Conservation (phyloP, 1,140 invertebrate genomes). For the Anthonomus grandis region DNA sequence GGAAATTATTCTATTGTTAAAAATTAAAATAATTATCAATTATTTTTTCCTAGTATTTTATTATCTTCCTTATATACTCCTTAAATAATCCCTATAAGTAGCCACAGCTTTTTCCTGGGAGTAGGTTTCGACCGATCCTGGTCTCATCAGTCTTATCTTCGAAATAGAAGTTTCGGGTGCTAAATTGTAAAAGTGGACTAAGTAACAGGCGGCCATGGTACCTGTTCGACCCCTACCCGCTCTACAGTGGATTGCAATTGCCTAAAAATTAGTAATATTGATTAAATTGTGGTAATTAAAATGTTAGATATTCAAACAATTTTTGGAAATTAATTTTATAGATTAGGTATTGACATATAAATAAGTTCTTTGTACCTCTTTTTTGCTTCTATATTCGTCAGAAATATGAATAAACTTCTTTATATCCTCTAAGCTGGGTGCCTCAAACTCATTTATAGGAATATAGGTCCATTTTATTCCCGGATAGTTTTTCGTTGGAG, state of each 20-base stretch:
- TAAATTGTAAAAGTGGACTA: constrained; percentile 59
- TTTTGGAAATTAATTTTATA: background rate
- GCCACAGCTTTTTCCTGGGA: constrained; percentile 62
- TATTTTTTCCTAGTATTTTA: too few species aligned
- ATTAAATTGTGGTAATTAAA: background rate
- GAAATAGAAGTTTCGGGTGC: constrained; percentile 61
- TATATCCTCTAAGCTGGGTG: constrained; percentile 64
- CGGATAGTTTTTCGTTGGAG: constrained; percentile 53
- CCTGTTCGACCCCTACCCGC: constrained; percentile 67
- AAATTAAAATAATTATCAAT: too few species aligned
- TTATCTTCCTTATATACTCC: constrained; percentile 39
- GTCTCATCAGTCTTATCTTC: constrained; percentile 57
- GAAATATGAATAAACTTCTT: constrained; percentile 65
- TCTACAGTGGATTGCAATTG: constrained; percentile 65
- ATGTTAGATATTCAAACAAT: background rate
- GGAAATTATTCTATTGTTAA: too few species aligned
- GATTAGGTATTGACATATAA: background rate
- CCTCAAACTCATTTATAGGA: constrained; percentile 61
- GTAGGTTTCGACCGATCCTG: constrained; percentile 65
- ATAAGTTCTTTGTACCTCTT: constrained; percentile 28
- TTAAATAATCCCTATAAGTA: constrained; percentile 58
- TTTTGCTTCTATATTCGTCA: constrained; percentile 38
- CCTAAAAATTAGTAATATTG: constrained; percentile 46
- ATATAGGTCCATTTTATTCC: constrained; percentile 59
- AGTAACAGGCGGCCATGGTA: constrained; percentile 67